These are phyloP conservation scores for Rousettus madagascariensis DNA, from an alignment of 2,797 vertebrate species.

Conservation along the genomic window DNA sequence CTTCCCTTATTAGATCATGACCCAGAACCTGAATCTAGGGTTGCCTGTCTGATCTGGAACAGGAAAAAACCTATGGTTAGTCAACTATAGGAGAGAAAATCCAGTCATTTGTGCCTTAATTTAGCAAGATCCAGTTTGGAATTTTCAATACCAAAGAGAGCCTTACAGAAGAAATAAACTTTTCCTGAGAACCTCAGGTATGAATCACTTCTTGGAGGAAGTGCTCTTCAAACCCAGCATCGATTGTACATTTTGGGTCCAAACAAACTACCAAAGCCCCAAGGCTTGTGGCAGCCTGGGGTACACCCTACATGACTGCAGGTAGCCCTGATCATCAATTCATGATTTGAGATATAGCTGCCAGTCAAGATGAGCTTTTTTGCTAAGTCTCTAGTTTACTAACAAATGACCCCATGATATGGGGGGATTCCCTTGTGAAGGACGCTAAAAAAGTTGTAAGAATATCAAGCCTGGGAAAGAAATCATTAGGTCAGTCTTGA, in stretches of 20 bases:
- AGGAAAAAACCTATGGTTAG: background rate
- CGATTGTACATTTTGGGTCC: background rate
- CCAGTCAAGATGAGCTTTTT: background rate
- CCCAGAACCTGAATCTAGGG: background rate
- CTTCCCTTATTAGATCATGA: conserved; percentile 4
- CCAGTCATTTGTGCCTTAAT: background rate
- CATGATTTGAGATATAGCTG: background rate
- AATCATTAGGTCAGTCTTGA: background rate
- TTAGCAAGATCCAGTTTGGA: background rate
- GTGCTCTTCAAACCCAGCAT: background rate
- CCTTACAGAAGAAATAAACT: background rate
- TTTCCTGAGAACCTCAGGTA: background rate
- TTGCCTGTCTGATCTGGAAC: background rate
- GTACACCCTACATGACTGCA: background rate
- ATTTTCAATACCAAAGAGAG: conserved; percentile 12
- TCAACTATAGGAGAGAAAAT: background rate
- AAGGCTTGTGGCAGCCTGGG: background rate
- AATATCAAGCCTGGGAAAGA: background rate
- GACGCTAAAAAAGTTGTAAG: background rate
- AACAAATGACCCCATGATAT: background rate
- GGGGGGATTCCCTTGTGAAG: background rate
- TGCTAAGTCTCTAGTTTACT: conserved; percentile 31
- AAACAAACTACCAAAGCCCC: background rate
- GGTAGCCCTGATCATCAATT: background rate
- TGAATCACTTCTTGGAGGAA: background rate